These are phyloP conservation scores for Paguma larvata DNA, from an alignment of 2,797 vertebrate genomes.

Conservation along the genomic window DNA sequence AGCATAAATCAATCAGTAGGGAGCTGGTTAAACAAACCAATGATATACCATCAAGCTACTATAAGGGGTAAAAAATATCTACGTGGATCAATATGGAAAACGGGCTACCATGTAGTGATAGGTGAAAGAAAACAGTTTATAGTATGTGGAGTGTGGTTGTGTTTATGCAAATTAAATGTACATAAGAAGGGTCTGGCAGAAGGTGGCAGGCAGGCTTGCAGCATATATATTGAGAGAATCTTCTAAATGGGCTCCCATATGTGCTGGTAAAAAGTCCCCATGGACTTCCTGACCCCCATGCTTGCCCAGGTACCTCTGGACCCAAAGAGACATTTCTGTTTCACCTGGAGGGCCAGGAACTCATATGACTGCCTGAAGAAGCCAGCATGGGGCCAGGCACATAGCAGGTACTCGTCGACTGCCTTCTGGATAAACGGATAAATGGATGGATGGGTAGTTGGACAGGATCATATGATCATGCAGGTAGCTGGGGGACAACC, in stretches of 20 bases:
- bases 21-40: background rate
- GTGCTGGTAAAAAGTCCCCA: background rate
- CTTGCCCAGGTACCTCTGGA: background rate
- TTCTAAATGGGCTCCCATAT: background rate
- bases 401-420: background rate
- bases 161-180: background rate
- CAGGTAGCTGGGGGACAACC: background rate
- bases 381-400: background rate
- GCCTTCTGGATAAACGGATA: background rate
- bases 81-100: background rate
- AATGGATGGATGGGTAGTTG: background rate
- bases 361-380: background rate
- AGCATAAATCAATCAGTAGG: background rate
- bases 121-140: background rate
- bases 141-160: background rate
- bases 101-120: accelerated
- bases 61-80: background rate
- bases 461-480: background rate
- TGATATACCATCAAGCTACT: background rate
- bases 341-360: background rate
- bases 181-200: background rate
- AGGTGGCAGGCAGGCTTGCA: background rate
- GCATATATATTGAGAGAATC: background rate
- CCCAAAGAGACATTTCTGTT: background rate
- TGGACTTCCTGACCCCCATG: background rate